A percentile compares a stretch with the other conserved stretches of the same genome.
Conservation (phyloP, 2,113 vertebrate species). For the Haplochromis burtoni region DNA sequence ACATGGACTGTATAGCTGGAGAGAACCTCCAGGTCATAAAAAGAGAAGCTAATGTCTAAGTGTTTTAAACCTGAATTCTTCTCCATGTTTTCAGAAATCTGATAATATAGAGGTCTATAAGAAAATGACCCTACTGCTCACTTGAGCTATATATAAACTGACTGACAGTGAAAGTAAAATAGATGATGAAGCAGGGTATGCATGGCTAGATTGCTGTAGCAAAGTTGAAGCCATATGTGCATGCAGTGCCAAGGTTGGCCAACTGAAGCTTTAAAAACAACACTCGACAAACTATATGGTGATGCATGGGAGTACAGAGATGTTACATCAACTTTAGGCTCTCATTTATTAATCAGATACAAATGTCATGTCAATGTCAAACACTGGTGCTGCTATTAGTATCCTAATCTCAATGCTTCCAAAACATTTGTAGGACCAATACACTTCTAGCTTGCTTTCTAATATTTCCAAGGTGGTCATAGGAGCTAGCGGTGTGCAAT, state of each 20-base stretch:
- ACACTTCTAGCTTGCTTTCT: background rate
- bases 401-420: background rate
- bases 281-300: background rate
- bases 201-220: background rate
- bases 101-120: fast-evolving
- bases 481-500: background rate
- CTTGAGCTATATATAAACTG: background rate
- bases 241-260: background rate
- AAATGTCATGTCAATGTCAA: background rate
- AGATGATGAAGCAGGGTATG: background rate
- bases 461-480: background rate
- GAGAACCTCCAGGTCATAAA: background rate
- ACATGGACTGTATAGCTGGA: background rate
- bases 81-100: background rate
- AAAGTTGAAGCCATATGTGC: background rate
- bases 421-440: background rate
- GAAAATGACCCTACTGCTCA: background rate
- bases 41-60: background rate
- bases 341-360: background rate
- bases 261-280: background rate
- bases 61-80: background rate
- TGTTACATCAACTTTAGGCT: background rate
- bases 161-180: background rate
- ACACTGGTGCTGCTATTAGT: background rate
- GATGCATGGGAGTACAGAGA: background rate